Conservation (phyloP, 2,113 vertebrate genomes). For the Pogonocichla stellata region DNA sequence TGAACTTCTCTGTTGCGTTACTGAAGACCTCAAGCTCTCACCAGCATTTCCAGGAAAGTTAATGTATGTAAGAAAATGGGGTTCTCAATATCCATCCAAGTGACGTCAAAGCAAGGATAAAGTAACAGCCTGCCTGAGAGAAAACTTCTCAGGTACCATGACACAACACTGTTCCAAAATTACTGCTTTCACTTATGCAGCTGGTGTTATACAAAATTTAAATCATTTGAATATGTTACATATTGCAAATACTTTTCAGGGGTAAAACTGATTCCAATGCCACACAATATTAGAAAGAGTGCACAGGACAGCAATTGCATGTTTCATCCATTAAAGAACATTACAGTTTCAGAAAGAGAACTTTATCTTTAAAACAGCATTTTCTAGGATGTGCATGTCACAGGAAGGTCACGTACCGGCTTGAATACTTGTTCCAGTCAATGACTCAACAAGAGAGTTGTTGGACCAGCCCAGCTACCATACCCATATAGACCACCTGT, state of each 20-base stretch:
- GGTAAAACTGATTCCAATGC: background rate
- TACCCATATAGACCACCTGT: background rate
- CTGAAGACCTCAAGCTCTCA: background rate
- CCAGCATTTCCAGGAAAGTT: background rate
- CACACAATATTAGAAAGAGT: background rate
- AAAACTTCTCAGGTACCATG: background rate
- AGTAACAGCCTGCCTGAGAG: background rate
- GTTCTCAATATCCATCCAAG: background rate
- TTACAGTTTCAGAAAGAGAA: background rate
- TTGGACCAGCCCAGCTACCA: background rate
- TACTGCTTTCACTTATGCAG: background rate
- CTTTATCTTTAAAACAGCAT: background rate
- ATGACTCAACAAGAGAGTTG: background rate
- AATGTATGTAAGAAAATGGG: background rate
- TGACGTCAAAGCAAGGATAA: background rate
- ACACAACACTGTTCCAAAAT: background rate
- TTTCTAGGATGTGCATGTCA: background rate
- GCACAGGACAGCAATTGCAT: fast-evolving
- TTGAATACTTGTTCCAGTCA: background rate
- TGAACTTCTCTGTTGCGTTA: background rate
- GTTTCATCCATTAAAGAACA: background rate
- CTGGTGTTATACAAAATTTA: background rate
- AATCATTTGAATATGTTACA: background rate
- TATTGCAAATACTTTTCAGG: background rate
- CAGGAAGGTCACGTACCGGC: background rate